phyloP scores from a whole-genome alignment of 2,113 vertebrate species.

The Henicopernis longicauda region DNA sequence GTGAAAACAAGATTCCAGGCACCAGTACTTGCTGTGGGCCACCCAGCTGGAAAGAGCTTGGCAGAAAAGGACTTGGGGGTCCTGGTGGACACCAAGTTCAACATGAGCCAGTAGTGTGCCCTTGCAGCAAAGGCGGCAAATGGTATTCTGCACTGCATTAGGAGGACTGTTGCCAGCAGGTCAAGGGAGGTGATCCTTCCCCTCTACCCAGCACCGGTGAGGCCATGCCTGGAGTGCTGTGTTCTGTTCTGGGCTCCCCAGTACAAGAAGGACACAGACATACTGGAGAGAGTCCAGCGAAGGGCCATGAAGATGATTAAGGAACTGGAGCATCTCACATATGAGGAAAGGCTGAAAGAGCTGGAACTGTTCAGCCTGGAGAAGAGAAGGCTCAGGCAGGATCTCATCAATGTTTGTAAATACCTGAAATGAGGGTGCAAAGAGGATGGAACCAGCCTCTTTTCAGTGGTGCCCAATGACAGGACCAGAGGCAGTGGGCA shows the following conservation, averaged over 20 bases:
- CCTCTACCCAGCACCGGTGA: neutral
- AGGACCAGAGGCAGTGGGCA: neutral
- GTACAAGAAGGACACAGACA: neutral
- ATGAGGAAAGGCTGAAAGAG: neutral
- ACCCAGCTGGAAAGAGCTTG: neutral
- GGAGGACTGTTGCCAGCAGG: neutral
- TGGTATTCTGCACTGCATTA: too few species aligned
- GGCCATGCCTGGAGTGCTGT: neutral
- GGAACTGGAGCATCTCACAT: neutral
- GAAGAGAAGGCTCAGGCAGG: neutral
- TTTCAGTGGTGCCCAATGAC: neutral
- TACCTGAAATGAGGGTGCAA: neutral
- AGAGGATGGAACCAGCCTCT: neutral
- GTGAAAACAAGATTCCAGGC: neutral
- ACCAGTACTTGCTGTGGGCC: neutral
- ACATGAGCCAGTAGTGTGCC: neutral
- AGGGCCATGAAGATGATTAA: neutral
- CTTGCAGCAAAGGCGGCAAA: neutral
- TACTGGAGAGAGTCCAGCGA: neutral
- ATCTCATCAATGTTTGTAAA: neutral
- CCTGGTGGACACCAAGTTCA: neutral
- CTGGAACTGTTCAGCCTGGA: neutral
- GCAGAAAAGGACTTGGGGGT: neutral
- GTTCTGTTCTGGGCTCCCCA: neutral
- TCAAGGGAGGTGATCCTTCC: neutral